Percentiles rank a stretch among this genome's conserved stretches.
Evolutionary conservation across 2,113 vertebrate species (phyloP).

Genomic region (Microtus oregoni): DNA sequence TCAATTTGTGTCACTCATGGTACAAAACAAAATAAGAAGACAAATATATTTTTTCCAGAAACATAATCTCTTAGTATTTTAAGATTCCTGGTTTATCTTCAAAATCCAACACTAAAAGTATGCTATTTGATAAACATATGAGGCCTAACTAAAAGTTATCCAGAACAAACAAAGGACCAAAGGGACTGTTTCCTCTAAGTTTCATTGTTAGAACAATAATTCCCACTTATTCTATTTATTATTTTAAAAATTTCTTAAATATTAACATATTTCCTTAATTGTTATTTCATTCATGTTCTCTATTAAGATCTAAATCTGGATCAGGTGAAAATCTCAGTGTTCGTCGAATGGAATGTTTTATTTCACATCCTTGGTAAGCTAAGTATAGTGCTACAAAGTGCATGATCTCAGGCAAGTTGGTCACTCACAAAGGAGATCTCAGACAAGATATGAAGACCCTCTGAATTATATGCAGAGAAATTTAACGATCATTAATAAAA

Average conservation of each 20-base stretch:
- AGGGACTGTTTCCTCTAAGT: slow-evolving; percentile 15
- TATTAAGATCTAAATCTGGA: slow-evolving; percentile 57
- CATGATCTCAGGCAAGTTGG: not conserved
- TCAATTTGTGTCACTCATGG: not conserved
- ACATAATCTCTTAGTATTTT: slow-evolving; percentile 12
- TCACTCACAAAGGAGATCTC: slow-evolving; percentile 35
- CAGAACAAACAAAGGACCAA: not conserved
- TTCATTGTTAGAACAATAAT: slow-evolving; percentile 38
- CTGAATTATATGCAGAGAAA: slow-evolving; percentile 51
- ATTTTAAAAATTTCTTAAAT: slow-evolving; percentile 34
- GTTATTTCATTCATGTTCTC: not conserved
- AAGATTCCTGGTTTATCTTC: slow-evolving; percentile 27
- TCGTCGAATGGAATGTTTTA: not conserved
- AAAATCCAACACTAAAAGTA: slow-evolving; percentile 51
- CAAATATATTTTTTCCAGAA: slow-evolving; percentile 21
- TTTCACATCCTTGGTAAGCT: slow-evolving; percentile 10
- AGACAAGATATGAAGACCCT: not conserved
- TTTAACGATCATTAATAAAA: slow-evolving; percentile 78
- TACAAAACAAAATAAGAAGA: not conserved
- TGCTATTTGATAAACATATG: not conserved
- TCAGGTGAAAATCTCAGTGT: slow-evolving; percentile 40
- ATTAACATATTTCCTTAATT: slow-evolving; percentile 60
- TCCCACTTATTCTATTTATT: slow-evolving; percentile 27
- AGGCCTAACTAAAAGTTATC: slow-evolving; percentile 25
- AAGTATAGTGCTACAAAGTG: slow-evolving; percentile 45